Evolutionary conservation across 1,140 invertebrate species (phyloP).

Genomic region (Popillia japonica): DNA sequence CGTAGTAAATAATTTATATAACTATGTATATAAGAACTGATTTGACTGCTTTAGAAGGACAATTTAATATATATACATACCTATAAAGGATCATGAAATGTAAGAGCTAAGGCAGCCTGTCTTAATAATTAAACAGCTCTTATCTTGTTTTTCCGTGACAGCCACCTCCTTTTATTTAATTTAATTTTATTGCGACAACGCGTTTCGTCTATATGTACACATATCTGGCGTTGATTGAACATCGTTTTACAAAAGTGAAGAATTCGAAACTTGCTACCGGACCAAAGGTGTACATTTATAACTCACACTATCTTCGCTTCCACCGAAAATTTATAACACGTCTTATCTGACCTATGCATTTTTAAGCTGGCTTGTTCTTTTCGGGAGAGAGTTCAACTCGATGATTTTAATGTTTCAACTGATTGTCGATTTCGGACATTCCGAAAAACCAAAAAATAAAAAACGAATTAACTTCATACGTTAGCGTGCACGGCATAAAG

Average conservation of each 20-base stretch:
- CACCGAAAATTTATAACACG: slow-evolving; percentile 22
- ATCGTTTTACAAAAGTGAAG: slow-evolving; percentile 31
- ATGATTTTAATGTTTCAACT: slow-evolving; percentile 31
- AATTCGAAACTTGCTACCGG: slow-evolving; percentile 26
- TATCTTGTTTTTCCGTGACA: slow-evolving; percentile 13
- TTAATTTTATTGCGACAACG: slow-evolving; percentile 15
- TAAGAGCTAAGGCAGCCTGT: slow-evolving; percentile 9
- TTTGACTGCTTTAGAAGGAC: background rate
- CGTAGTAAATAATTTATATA: slow-evolving; percentile 14
- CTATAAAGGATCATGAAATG: slow-evolving; percentile 3
- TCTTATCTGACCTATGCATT: slow-evolving; percentile 31
- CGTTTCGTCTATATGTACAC: background rate
- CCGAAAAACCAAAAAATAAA: background rate
- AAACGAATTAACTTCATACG: background rate
- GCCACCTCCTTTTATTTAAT: slow-evolving; percentile 16
- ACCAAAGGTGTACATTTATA: slow-evolving; percentile 10
- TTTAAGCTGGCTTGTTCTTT: slow-evolving; percentile 20
- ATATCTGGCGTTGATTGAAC: slow-evolving; percentile 2
- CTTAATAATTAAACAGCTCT: slow-evolving; percentile 23
- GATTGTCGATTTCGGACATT: slow-evolving; percentile 34
- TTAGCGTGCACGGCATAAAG: background rate
- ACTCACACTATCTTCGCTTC: slow-evolving; percentile 31
- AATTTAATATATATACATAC: slow-evolving; percentile 5
- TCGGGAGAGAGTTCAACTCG: slow-evolving; percentile 7
- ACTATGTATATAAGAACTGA: background rate